phyloP scores from a whole-genome alignment of 2,888 invertebrate species.

The Rhingia rostrata region DNA sequence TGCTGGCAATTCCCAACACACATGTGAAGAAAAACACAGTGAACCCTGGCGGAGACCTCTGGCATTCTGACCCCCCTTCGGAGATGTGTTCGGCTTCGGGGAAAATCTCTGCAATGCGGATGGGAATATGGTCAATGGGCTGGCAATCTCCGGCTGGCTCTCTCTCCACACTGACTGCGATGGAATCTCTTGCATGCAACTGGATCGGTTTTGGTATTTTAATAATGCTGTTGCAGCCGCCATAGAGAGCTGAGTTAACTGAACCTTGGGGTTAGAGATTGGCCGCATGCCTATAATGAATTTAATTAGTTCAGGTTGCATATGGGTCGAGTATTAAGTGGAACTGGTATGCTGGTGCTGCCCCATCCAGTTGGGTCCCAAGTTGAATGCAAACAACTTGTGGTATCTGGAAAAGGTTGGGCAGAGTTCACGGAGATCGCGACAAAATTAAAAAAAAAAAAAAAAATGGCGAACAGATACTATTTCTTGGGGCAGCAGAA shows the following conservation, averaged over 20 bases:
- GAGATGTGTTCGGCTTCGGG: slow-evolving; percentile 58
- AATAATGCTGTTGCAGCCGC: slow-evolving; percentile 58
- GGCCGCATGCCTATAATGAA: slow-evolving; percentile 68
- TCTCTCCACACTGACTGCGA: slow-evolving; percentile 25
- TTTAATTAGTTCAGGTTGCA: slow-evolving; percentile 72
- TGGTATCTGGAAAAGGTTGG: slow-evolving; percentile 54
- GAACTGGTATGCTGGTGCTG: slow-evolving; percentile 57
- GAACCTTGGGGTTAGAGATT: slow-evolving; percentile 67
- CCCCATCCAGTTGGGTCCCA: background rate
- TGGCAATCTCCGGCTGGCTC: slow-evolving; percentile 12
- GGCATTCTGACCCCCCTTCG: slow-evolving; percentile 60
- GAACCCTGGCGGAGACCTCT: slow-evolving; percentile 69
- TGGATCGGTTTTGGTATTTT: slow-evolving; percentile 64
- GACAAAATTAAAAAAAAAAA: slow-evolving; percentile 20
- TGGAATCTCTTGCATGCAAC: slow-evolving; percentile 68
- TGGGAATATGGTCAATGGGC: slow-evolving; percentile 69
- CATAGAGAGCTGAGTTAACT: slow-evolving; percentile 52
- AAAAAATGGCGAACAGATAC: slow-evolving; percentile 14
- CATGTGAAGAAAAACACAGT: slow-evolving; percentile 34
- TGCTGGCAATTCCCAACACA: slow-evolving; percentile 52
- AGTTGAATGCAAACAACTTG: slow-evolving; percentile 35
- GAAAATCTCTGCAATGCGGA: slow-evolving; percentile 74
- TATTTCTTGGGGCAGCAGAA: background rate
- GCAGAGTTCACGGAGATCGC: slow-evolving; percentile 50
- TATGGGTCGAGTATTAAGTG: slow-evolving; percentile 65